phyloP scores from a whole-genome alignment of 2,113 vertebrate species.

The Chroicocephalus ridibundus region DNA sequence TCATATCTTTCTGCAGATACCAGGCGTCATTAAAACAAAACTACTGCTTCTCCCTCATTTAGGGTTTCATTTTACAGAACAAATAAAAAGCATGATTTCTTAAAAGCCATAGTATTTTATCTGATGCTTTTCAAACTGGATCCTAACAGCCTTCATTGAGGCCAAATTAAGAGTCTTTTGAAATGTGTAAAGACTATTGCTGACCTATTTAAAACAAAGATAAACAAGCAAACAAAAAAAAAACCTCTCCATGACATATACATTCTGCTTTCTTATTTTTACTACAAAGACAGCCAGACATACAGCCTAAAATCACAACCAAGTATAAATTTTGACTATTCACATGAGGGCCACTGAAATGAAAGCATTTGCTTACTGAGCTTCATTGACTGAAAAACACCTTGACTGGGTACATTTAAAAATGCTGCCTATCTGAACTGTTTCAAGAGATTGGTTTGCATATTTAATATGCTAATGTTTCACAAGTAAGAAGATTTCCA shows the following conservation, averaged over 20 bases:
- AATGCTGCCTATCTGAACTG: background rate
- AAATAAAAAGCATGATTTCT: background rate
- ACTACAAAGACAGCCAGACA: background rate
- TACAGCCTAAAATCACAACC: background rate
- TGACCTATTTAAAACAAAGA: slow-evolving; percentile 16
- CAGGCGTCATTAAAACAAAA: background rate
- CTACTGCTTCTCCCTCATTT: background rate
- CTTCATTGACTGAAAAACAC: slow-evolving; percentile 2
- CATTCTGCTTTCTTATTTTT: background rate
- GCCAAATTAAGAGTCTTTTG: background rate
- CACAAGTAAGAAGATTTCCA: background rate
- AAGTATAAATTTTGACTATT: slow-evolving; percentile 1
- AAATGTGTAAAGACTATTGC: background rate
- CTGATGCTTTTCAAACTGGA: background rate
- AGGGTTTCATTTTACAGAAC: background rate
- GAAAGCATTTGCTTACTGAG: slow-evolving; percentile 24
- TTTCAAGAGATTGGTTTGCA: background rate
- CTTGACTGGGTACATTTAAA: background rate
- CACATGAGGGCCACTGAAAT: background rate
- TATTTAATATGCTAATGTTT: slow-evolving; percentile 21
- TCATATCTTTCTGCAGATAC: background rate
- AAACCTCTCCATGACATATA: background rate
- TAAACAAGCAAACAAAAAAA: background rate
- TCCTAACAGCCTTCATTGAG: background rate
- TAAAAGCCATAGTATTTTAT: background rate